Evolutionary conservation across 2,888 invertebrate species (phyloP), one percentile per base, ranked within the genome.

Genomic region (Hypomecis punctinalis): DNA sequence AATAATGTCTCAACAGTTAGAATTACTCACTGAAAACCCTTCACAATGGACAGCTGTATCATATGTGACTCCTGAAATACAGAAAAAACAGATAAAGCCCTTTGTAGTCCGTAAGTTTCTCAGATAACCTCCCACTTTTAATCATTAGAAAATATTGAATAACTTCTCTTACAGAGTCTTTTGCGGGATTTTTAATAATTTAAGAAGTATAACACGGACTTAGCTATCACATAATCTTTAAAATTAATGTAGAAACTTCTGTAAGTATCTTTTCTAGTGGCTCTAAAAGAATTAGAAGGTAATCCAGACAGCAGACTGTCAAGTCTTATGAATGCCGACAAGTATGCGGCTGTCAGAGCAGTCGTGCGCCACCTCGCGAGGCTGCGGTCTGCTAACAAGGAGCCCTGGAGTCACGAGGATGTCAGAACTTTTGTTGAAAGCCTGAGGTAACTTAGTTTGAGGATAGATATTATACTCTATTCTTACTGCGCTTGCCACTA

Each of bases 81-180:
- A 90, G 66, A 89, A 81, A 67, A 93, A 92, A 61, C 92, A 93
- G 70, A 90, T 93, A 40, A 92, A 90, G 78, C 93, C 92, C 0
- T 93, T 88, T 76, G 89, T 91, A 69, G 79, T 86, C 67, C 66
- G 92, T 92, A 78, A 83, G 90, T 88, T 64, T 51, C 45, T 37
- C 9, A 23, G 5, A 7, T 55, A 10, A 13, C 46, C 11, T 37
- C 55, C 46, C 46, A 46, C 43, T 43, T 45, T 43, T 10, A 54
- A 7, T 0, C 2, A 45, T 11, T 11, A 43, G 0, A 40, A 33
- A 40, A 57, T 49, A 43, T 9, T 23, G 5, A 9, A 8, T 11
- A 37, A 49, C 36, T 35, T 4, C 23, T 6, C 47, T 9, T 10
- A 10, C 7, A 33, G 4, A 9, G 9, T 10, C 3, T 9, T 5